phyloP scores from a whole-genome alignment of 2,113 vertebrate genomes.

The Megatriorchis doriae region DNA sequence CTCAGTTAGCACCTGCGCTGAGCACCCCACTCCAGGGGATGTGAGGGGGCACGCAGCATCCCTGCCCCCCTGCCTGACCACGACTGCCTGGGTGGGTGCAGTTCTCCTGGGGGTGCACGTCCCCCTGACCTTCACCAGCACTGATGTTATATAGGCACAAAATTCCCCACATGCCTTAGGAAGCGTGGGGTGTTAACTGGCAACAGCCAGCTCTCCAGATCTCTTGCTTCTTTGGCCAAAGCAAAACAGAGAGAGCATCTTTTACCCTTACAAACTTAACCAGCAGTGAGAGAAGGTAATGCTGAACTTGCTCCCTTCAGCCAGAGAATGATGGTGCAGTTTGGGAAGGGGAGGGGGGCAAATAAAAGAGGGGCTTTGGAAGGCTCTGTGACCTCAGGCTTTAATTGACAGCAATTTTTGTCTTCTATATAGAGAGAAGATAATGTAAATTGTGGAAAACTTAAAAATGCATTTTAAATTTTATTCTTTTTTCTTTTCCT shows the following conservation, averaged over 20 bases:
- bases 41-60: fast-evolving
- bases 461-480: not conserved
- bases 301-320: not conserved
- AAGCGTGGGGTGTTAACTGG: not conserved
- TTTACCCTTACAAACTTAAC: not conserved
- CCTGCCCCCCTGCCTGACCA: not conserved
- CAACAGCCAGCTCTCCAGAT: not conserved
- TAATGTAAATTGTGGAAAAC: not conserved
- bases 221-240: not conserved
- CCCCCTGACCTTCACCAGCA: not conserved
- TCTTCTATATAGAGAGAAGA: not conserved
- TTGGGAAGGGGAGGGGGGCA: not conserved
- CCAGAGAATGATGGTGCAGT: not conserved
- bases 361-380: not conserved
- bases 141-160: fast-evolving
- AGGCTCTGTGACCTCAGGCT: not conserved
- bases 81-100: fast-evolving
- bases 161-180: not conserved
- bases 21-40: too few relatives aligned
- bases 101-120: not conserved
- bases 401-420: not conserved
- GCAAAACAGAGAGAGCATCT: not conserved
- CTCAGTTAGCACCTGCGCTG: not conserved
- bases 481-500: not conserved
- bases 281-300: not conserved